Evolutionary conservation across 2,888 invertebrate genomes (phyloP), one percentile per base, ranked within the genome.

Genomic region (Apocheima hispidaria): DNA sequence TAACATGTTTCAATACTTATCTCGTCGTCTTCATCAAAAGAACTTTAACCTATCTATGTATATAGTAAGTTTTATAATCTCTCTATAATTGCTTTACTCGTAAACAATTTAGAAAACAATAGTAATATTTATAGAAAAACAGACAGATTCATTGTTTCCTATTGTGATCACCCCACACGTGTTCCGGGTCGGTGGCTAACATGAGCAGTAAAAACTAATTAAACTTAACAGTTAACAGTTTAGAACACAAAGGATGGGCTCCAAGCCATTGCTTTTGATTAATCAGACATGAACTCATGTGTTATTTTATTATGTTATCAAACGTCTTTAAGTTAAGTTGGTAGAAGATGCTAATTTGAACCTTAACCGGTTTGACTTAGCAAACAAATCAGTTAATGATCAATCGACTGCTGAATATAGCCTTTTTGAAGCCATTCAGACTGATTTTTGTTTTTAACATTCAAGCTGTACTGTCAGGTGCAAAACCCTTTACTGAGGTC

Each of bases 171-270:
- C 60, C 59, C 62, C 55, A 70, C 60, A 61, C 58, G 55, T 64
- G 70, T 66, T 66, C 56, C 65, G 63, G 57, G 26, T 43, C 66
- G 66, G 26, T 68, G 63, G 66, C 61, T 57, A 55, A 54, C 57
- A 56, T 49, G 49, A 50, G 49, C 58, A 69, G 75, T 79, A 79
- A 81, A 79, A 80, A 78, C 75, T 78, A 80, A 81, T 81, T 79
- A 78, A 81, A 79, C 51, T 57, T 14, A 49, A 60, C 56, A 62
- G 56, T 57, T 14, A 49, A 60, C 56, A 62, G 56, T 52, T 61
- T 52, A 52, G 40, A 69, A 70, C 63, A 77, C 74, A 81, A 78
- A 80, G 78, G 78, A 75, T 70, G 68, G 55, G 66, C 62, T 54
- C 67, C 57, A 61, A 71, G 66, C 66, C 70, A 66, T 68, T 70